These are phyloP conservation scores for Rhagonycha fulva DNA, from an alignment of 2,888 invertebrate species.

Conservation along the genomic window DNA sequence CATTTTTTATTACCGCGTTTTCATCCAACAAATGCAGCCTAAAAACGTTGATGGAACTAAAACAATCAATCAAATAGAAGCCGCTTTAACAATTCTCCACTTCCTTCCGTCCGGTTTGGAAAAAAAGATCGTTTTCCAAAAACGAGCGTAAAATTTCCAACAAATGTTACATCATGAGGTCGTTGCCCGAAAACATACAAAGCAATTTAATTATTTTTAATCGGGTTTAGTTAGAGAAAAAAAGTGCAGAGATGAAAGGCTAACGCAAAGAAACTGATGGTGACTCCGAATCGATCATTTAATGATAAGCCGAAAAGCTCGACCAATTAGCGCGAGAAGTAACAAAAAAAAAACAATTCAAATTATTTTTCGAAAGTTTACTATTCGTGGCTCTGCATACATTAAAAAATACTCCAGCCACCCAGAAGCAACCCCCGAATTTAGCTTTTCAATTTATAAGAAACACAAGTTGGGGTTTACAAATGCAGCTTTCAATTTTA, in stretches of 20 bases:
- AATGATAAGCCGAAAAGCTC: too few relatives aligned
- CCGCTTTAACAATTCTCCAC: not conserved
- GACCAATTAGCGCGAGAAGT: too few relatives aligned
- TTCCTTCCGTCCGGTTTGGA: not conserved
- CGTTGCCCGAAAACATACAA: not conserved
- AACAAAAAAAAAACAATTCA: too few relatives aligned
- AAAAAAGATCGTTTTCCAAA: not conserved
- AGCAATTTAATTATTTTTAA: not conserved
- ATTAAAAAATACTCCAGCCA: not conserved
- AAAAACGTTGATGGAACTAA: not conserved
- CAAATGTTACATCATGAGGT: constrained; percentile 1
- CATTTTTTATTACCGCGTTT: not conserved
- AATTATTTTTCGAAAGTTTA: not conserved
- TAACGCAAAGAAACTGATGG: not conserved
- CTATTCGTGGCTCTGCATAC: not conserved
- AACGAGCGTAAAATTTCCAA: not conserved
- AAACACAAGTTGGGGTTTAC: not conserved
- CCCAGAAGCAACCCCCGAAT: not conserved
- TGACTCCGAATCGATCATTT: not conserved
- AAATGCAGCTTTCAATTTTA: not conserved
- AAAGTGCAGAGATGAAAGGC: not conserved
- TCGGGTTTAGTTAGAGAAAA: not conserved
- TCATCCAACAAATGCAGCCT: not conserved
- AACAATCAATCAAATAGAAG: not conserved
- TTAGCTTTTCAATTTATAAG: not conserved